Evolutionary conservation across 2,797 vertebrate species (phyloP).

Genomic region (Miichthys miiuy): DNA sequence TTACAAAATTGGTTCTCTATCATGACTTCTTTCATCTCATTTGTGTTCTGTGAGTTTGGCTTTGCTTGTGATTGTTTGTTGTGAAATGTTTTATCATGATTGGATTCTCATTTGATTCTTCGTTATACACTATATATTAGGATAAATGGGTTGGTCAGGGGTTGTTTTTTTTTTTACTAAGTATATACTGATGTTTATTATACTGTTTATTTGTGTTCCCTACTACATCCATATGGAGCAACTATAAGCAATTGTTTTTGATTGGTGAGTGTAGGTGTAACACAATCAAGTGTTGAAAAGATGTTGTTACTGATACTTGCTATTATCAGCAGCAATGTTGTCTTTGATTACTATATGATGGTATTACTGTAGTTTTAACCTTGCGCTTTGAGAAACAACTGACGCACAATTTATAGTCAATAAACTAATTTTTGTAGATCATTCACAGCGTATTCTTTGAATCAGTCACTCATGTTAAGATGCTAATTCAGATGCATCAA

Average conservation of each 20-base stretch:
- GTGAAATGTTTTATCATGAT: slow-evolving; percentile 31
- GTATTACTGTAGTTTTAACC: slow-evolving; percentile 50
- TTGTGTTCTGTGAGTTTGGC: slow-evolving; percentile 43
- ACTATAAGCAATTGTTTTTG: slow-evolving; percentile 51
- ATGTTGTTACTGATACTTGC: slow-evolving; percentile 50
- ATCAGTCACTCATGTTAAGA: slow-evolving; percentile 12
- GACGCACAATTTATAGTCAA: slow-evolving; percentile 79
- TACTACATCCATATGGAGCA: slow-evolving; percentile 40
- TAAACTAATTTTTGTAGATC: slow-evolving; percentile 78
- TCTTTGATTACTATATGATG: slow-evolving; percentile 44
- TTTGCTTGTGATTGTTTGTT: slow-evolving; percentile 48
- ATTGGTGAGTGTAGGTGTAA: slow-evolving; percentile 46
- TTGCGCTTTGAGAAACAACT: slow-evolving; percentile 57
- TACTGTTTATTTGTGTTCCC: slow-evolving; percentile 38
- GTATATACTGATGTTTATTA: slow-evolving; percentile 40
- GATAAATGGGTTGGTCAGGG: slow-evolving; percentile 35
- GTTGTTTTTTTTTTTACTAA: slow-evolving; percentile 22
- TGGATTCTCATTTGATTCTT: slow-evolving; percentile 37
- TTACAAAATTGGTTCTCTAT: slow-evolving; percentile 29
- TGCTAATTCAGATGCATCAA: background rate
- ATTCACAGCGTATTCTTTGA: slow-evolving; percentile 16
- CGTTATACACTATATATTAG: slow-evolving; percentile 28
- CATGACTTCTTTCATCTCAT: slow-evolving; percentile 38
- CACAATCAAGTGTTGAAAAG: slow-evolving; percentile 47
- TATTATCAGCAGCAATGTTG: slow-evolving; percentile 44